A percentile compares a stretch with the other conserved stretches of the same genome.
Conservation (phyloP, 2,797 vertebrate species). For the Muscicapa comitata region DNA sequence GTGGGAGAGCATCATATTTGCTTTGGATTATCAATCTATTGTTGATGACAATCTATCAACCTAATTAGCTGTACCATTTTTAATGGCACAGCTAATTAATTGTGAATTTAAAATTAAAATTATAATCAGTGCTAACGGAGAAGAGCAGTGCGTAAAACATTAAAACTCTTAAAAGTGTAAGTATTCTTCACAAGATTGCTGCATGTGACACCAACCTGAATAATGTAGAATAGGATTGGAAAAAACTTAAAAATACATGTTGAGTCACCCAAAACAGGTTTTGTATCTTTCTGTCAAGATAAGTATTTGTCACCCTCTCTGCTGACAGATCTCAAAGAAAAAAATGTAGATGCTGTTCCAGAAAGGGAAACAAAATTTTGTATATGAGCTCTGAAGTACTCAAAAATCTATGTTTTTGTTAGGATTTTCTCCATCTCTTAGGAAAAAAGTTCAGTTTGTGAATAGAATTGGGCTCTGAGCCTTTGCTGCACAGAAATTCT, state of each 20-base stretch:
- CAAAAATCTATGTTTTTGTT: neutral
- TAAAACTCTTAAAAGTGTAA: neutral
- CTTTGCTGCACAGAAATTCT: neutral
- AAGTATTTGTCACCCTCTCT: neutral
- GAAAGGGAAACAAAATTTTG: neutral
- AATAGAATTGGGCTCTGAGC: neutral
- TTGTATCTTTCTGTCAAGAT: neutral
- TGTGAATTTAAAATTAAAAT: slow-evolving; percentile 54
- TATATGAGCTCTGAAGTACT: neutral
- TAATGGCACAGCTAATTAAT: slow-evolving; percentile 61
- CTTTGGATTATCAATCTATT: slow-evolving; percentile 62
- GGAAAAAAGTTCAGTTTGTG: neutral
- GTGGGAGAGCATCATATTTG: slow-evolving; percentile 24
- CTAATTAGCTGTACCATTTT: slow-evolving; percentile 56
- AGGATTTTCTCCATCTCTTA: neutral
- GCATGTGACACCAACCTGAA: neutral
- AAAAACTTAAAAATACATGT: neutral
- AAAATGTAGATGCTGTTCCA: neutral
- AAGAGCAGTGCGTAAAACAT: neutral
- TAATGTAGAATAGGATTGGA: neutral
- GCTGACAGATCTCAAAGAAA: neutral
- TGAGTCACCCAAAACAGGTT: neutral
- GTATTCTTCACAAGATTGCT: neutral
- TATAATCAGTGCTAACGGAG: slow-evolving; percentile 26
- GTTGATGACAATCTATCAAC: slow-evolving; percentile 56